phyloP scores from a whole-genome alignment of 2,888 invertebrate genomes.

The Siphlonurus alternatus region DNA sequence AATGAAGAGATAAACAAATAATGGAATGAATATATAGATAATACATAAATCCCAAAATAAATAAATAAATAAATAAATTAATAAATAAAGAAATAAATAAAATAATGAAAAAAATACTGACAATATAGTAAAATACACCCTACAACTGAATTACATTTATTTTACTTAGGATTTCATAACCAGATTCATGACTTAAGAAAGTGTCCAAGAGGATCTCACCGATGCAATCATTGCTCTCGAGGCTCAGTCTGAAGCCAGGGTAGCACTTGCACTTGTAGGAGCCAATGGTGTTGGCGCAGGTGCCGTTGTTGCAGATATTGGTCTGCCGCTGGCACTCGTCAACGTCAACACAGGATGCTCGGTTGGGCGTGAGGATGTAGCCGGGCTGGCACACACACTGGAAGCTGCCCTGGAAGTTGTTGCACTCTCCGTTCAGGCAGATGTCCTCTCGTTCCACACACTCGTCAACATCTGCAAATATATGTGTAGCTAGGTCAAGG shows the following conservation, averaged over 20 bases:
- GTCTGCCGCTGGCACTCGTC: constrained; percentile 57
- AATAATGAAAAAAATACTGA: no score
- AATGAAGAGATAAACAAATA: neutral
- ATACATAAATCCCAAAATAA: neutral
- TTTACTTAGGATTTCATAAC: no score
- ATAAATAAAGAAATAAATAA: no score
- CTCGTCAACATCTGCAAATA: constrained; percentile 46
- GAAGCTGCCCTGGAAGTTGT: constrained; percentile 60
- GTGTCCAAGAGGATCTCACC: constrained; percentile 32
- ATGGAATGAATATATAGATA: neutral
- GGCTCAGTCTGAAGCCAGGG: constrained; percentile 56
- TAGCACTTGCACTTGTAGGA: constrained; percentile 58
- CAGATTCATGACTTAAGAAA: no score
- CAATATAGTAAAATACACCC: no score
- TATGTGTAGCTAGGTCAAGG: neutral
- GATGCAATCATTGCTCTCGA: constrained; percentile 62
- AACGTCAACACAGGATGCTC: constrained; percentile 51
- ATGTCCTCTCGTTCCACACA: constrained; percentile 47
- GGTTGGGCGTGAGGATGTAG: constrained; percentile 44
- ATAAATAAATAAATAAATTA: constrained; percentile 1
- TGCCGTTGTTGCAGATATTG: constrained; percentile 59
- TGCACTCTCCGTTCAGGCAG: constrained; percentile 60
- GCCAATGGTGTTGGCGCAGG: constrained; percentile 52
- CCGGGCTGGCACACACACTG: constrained; percentile 61
- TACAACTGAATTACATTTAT: no score